Base-by-base conservation (phyloP, 1,140 invertebrate genomes). In the Coelopa frigida region DNA sequence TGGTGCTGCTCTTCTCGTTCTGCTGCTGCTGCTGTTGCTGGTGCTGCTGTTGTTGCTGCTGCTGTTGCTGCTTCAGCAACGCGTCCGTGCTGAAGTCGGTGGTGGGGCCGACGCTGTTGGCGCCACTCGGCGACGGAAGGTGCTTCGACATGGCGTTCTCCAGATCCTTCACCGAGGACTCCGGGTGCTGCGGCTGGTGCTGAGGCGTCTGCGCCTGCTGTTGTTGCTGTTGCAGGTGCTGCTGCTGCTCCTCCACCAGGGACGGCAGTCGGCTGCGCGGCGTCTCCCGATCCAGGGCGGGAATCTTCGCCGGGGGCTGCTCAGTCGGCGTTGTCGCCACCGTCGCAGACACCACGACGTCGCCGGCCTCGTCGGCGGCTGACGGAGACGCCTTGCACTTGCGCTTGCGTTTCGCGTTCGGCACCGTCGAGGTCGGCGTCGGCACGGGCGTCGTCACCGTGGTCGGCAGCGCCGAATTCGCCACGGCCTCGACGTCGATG, bases 61-160 rank as follows among this genome's bases (percentile, higher is more conserved):
- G 46, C 18, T 41, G 38, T 40, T 50, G 49, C 42, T 63, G 60
- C 42, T 68, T 89, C 12, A 92, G 69, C 6, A 92, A 67, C 1
- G 88, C 82, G 61, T 92, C 89, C 0, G 89, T 84, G 48, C 87
- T 90, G 59, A 91, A 91, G 59, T 92, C 88, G 0, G 88, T 70
- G 6, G 76, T 78, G 14, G 75, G 66, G 4, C 79, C 73, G 1
- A 20, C 20, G 32, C 39, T 50, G 21, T 52, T 46, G 35, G 47
- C 53, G 14, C 42, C 37, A 12, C 67, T 61, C 3, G 77, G 73
- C 5, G 78, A 76, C 0, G 92, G 91, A 31, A 95, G 72, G 73
- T 96, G 92, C 64, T 94, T 93, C 17, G 92, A 94, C 92, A 95
- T 97, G 11, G 89, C 91, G 57, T 94, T 89, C 70, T 97, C 92